These are phyloP conservation scores for Andrena dorsata DNA, from an alignment of 2,888 invertebrate species.

Conservation along the genomic window DNA sequence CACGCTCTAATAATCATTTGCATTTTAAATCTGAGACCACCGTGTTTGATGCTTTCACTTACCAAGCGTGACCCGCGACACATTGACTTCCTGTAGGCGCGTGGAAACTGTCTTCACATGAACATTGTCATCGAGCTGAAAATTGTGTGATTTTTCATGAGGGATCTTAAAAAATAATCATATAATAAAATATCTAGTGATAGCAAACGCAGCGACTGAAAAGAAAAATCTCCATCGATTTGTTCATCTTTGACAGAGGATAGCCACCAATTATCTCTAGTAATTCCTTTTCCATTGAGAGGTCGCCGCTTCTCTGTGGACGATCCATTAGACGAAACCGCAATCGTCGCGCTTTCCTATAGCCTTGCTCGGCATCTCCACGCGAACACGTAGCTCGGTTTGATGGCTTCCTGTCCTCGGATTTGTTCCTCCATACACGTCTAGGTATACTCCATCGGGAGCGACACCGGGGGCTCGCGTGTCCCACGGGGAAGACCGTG, in stretches of 20 bases:
- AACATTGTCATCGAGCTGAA: background rate
- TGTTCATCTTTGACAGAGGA: background rate
- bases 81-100: background rate
- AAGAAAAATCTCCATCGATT: background rate
- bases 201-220: too few species aligned
- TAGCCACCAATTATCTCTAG: conserved; percentile 31
- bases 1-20: conserved; percentile 44
- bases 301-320: conserved; percentile 8
- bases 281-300: conserved; percentile 38
- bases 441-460: conserved; percentile 6
- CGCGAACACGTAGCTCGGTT: conserved; percentile 44
- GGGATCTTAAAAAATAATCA: too few species aligned
- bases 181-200: too few species aligned
- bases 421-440: conserved; percentile 23
- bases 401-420: conserved; percentile 57
- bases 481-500: conserved; percentile 39
- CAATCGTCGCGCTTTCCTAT: conserved; percentile 32
- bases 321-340: conserved; percentile 41
- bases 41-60: conserved; percentile 34
- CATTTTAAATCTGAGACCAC: conserved; percentile 38
- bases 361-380: conserved; percentile 5
- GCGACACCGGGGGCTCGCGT: conserved; percentile 43
- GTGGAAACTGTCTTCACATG: background rate
- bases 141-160: too few species aligned
- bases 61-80: background rate